A percentile compares a stretch with the other conserved stretches of the same genome.
Evolutionary conservation across 2,113 vertebrate genomes (phyloP).

Genomic region (Tupaia chinensis): DNA sequence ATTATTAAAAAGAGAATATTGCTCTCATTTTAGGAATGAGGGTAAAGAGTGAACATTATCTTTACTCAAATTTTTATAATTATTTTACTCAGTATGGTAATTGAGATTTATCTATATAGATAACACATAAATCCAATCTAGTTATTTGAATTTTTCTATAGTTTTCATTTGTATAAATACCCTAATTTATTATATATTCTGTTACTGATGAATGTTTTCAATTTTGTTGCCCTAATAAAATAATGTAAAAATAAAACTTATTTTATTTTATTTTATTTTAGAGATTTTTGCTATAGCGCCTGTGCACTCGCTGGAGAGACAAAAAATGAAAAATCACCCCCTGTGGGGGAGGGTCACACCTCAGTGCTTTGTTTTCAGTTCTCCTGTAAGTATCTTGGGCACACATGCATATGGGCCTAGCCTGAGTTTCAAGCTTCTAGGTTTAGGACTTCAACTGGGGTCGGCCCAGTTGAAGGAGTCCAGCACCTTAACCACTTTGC

Average conservation of each 20-base stretch:
- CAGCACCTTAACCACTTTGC: too few relatives aligned
- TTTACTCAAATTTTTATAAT: neutral
- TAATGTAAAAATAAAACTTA: constrained; percentile 1
- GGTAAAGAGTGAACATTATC: neutral
- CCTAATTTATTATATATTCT: neutral
- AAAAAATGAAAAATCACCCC: too few relatives aligned
- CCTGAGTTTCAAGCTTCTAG: too few relatives aligned
- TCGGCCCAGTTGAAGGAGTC: too few relatives aligned
- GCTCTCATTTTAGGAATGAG: neutral
- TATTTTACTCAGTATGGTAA: neutral
- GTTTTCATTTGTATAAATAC: neutral
- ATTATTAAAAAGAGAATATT: neutral
- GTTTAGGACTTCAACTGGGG: too few relatives aligned
- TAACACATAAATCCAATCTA: neutral
- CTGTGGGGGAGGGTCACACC: too few relatives aligned
- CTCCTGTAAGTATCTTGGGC: too few relatives aligned
- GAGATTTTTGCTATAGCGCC: too few relatives aligned
- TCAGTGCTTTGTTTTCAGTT: too few relatives aligned
- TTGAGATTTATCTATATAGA: neutral
- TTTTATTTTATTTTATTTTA: neutral
- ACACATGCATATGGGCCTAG: too few relatives aligned
- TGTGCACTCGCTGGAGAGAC: too few relatives aligned
- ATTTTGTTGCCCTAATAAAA: neutral
- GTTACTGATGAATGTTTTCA: neutral
- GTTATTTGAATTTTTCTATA: neutral